Conservation (phyloP, 2,797 vertebrate genomes). For the Phyllotis vaccarum region DNA sequence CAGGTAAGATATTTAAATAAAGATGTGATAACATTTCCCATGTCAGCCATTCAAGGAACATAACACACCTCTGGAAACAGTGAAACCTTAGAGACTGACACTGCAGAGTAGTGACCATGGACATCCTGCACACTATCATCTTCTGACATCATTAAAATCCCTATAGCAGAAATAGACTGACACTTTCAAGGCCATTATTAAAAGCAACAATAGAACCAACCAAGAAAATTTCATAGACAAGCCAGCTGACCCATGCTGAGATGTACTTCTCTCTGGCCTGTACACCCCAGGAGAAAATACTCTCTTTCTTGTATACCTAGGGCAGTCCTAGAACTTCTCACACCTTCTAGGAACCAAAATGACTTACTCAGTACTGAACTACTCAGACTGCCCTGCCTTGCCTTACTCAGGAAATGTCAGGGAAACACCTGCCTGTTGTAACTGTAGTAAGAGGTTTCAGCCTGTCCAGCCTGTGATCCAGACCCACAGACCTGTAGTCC, state of each 20-base stretch:
- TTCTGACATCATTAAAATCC: background rate
- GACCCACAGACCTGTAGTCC: too few relatives aligned
- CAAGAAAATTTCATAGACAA: background rate
- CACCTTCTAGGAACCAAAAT: background rate
- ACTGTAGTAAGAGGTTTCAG: too few relatives aligned
- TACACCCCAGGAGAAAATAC: background rate
- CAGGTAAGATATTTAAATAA: background rate
- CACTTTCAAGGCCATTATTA: background rate
- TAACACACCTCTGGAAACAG: background rate
- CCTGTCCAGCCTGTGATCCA: too few relatives aligned
- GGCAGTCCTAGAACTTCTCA: background rate
- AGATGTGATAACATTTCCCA: background rate
- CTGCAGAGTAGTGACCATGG: background rate
- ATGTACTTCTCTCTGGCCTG: background rate
- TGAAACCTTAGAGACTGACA: background rate
- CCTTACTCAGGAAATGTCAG: background rate
- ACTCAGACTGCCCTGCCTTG: background rate
- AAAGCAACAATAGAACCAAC: background rate
- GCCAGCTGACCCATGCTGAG: background rate
- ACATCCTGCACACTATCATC: background rate
- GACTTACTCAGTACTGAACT: background rate
- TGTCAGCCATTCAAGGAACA: constrained; percentile 30
- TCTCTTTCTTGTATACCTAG: background rate
- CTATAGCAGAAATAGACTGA: background rate
- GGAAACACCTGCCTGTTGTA: background rate